Evolutionary conservation across 2,888 invertebrate genomes (phyloP).

Genomic region (Antheraea yamamai): DNA sequence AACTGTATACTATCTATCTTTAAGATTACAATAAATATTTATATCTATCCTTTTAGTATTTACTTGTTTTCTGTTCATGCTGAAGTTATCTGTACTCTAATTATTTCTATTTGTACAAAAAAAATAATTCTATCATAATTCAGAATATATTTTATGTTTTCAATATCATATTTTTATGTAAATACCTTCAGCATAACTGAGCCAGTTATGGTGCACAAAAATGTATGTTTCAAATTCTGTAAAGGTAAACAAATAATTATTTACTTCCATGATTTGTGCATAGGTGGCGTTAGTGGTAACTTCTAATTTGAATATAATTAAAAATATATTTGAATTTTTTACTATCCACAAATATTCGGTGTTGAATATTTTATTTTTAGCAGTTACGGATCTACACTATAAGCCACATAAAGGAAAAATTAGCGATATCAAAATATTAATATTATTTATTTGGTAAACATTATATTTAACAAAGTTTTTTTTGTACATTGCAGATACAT

Average conservation of each 20-base stretch:
- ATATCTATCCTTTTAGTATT: no score
- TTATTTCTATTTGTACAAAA: background rate
- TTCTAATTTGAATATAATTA: background rate
- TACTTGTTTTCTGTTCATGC: background rate
- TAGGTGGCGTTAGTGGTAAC: background rate
- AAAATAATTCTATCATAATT: no score
- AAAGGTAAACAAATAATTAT: background rate
- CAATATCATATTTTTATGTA: background rate
- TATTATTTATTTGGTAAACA: background rate
- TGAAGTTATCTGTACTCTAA: background rate
- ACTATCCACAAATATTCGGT: background rate
- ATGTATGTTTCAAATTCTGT: background rate
- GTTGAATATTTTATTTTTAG: background rate
- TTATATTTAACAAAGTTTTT: background rate
- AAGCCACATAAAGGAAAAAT: background rate
- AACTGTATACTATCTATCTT: no score
- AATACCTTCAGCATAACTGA: background rate
- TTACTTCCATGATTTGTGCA: background rate
- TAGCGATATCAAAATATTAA: no score
- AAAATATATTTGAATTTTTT: background rate
- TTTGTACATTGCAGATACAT: slow-evolving; percentile 51
- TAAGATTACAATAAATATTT: no score
- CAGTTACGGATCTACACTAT: background rate
- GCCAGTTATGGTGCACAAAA: background rate
- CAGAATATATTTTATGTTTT: no score